phyloP scores from a whole-genome alignment of 2,797 vertebrate species.

The Cottoperca gobio region DNA sequence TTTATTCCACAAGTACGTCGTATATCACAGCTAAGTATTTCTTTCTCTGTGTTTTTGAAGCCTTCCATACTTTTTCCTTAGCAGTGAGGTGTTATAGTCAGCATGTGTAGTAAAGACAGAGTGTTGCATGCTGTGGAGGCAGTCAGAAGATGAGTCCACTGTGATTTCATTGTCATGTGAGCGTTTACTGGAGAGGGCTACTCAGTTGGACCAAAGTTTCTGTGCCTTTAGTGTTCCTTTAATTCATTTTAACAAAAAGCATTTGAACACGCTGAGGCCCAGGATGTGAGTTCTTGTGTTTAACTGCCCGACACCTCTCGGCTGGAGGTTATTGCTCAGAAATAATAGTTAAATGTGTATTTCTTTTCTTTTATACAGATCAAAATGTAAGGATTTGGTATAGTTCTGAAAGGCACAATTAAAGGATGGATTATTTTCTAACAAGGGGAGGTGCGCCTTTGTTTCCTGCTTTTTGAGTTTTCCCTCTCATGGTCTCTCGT shows the following conservation, averaged over 20 bases:
- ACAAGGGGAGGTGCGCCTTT: constrained; percentile 89
- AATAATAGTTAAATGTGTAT: too few species aligned
- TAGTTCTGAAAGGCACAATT: constrained; percentile 95
- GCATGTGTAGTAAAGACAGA: constrained; percentile 89
- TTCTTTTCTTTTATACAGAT: constrained; percentile 94
- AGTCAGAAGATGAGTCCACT: constrained; percentile 87
- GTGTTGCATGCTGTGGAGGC: constrained; percentile 92
- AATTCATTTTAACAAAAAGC: constrained; percentile 85
- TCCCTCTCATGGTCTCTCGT: constrained; percentile 71
- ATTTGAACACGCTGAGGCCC: constrained; percentile 46
- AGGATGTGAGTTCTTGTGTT: constrained; percentile 40
- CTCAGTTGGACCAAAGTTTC: constrained; percentile 98
- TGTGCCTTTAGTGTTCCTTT: constrained; percentile 99
- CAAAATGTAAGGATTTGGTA: constrained; percentile 92
- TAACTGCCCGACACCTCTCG: constrained; percentile 31
- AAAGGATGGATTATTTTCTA: constrained; percentile 94
- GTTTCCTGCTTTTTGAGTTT: constrained; percentile 82
- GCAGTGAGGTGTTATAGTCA: constrained; percentile 75
- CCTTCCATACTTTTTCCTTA: constrained; percentile 82
- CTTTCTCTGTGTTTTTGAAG: constrained; percentile 89
- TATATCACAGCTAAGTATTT: constrained; percentile 82
- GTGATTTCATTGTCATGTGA: constrained; percentile 89
- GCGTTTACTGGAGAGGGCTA: constrained; percentile 91
- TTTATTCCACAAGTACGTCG: constrained; percentile 40
- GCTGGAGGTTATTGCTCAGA: constrained; percentile 87